Evolutionary conservation across 2,797 vertebrate genomes (phyloP).

Genomic region (Sebastes dallii): DNA sequence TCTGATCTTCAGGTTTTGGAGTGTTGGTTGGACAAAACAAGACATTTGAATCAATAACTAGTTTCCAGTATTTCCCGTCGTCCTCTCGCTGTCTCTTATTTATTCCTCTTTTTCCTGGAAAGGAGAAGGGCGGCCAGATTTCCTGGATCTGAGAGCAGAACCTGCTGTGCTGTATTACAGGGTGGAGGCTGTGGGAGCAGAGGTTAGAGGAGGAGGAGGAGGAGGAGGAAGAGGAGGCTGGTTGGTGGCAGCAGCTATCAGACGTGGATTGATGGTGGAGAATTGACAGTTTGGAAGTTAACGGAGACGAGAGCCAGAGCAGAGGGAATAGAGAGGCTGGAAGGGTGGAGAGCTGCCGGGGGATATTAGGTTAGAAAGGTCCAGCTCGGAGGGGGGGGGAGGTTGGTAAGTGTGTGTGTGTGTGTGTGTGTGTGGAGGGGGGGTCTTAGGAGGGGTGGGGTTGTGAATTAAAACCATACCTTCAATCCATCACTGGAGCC

Average conservation of each 20-base stretch:
- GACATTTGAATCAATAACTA: not conserved
- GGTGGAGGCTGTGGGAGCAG: conserved; percentile 10
- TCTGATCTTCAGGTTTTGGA: not conserved
- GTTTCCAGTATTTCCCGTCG: not conserved
- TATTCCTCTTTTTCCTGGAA: conserved; percentile 39
- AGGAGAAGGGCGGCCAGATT: conserved; percentile 25
- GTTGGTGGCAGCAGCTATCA: conserved; percentile 9
- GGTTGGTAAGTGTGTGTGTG: conserved; percentile 7
- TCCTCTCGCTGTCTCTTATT: conserved; percentile 6
- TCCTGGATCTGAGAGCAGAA: conserved; percentile 20
- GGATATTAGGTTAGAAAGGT: conserved; percentile 63
- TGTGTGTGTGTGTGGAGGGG: not conserved
- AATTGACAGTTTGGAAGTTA: conserved; percentile 58
- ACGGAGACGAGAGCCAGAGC: conserved; percentile 48
- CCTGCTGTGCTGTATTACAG: conserved; percentile 38
- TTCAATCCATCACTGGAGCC: conserved; percentile 78
- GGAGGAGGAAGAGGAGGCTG: not conserved
- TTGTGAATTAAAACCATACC: conserved; percentile 79
- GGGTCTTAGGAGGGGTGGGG: conserved; percentile 27
- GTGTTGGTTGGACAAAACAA: not conserved
- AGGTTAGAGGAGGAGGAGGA: not conserved
- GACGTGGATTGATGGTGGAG: conserved; percentile 34
- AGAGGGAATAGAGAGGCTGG: conserved; percentile 33
- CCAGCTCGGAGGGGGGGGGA: not conserved
- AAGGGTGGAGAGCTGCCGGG: conserved; percentile 44